Evolutionary conservation across 1,140 invertebrate genomes (phyloP), one percentile per base, ranked within the genome.

Genomic region (Ganaspis sp.): DNA sequence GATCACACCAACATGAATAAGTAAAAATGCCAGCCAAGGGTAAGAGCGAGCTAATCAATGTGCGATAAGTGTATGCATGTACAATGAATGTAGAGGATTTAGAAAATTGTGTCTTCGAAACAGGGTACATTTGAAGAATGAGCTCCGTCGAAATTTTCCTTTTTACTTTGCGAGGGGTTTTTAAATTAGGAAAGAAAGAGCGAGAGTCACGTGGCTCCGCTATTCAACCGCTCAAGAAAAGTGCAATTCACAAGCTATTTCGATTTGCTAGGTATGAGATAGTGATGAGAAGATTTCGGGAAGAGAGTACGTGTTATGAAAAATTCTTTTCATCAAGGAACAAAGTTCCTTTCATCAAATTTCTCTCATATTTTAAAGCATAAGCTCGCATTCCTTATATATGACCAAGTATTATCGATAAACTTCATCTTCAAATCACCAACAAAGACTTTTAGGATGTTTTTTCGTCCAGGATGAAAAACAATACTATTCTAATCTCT

Each of bases 1-100:
- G 93, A 90, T 5, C 42, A 78, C 15, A 49, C 45, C 8, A 78
- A 69, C 15, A 84, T 83, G 80, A 80, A 81, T 1, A 79, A 84
- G 26, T 87, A 83, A 85, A n/a, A n/a, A 70, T 49, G 54, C 34
- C 37, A 74, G 37, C 29, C 15, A 49, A 40, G 69, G 49, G 58
- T 70, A 58, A 71, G 58, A 11, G 23, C 15, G 29, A 12, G 45
- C 42, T 2, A 74, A 17, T 17, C 42, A 70, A 15, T 0, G 58
- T 54, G 19, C 53, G 72, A 64, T 71, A 54, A 26, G 69, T 26
- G 15, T 23, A 4, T 0, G 23, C 12, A 21, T 23, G 6, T 71
- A n/a, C n/a, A n/a, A 74, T 49, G 38, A 45, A 69, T 40, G 26
- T 58, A 72, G 42, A 54, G 9, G 19, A 42, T n/a, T 17, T 17